Percentiles rank a stretch among this genome's conserved stretches.
phyloP scores from a whole-genome alignment of 2,797 vertebrate genomes.

The Artibeus lituratus region DNA sequence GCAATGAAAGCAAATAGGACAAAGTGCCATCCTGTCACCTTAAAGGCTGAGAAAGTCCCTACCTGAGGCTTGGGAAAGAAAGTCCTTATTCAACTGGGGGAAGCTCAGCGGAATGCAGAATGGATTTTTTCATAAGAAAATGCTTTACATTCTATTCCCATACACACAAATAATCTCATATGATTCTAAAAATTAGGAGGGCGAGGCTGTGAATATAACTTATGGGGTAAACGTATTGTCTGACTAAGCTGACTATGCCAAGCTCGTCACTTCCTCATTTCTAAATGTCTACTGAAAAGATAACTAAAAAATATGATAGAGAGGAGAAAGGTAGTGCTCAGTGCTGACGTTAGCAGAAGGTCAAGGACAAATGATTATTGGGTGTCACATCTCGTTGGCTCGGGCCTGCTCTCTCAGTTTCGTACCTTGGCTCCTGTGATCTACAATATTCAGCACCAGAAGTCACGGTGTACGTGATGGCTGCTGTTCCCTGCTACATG shows the following conservation, averaged over 20 bases:
- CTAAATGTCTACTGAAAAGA: conserved; percentile 17
- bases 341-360: background rate
- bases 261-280: background rate
- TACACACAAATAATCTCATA: background rate
- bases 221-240: background rate
- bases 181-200: background rate
- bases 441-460: background rate
- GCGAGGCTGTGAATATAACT: background rate
- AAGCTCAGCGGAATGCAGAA: background rate
- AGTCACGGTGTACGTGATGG: background rate
- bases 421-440: background rate
- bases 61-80: background rate
- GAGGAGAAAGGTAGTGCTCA: background rate
- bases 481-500: background rate
- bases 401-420: background rate
- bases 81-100: background rate
- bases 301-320: background rate
- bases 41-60: background rate
- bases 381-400: background rate
- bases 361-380: background rate
- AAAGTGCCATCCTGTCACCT: background rate
- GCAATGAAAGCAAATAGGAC: background rate
- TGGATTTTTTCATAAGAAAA: background rate
- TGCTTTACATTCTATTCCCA: background rate
- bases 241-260: background rate